These are phyloP conservation scores for Drosophila tani DNA, from an alignment of 1,140 invertebrate genomes.

Conservation along the genomic window DNA sequence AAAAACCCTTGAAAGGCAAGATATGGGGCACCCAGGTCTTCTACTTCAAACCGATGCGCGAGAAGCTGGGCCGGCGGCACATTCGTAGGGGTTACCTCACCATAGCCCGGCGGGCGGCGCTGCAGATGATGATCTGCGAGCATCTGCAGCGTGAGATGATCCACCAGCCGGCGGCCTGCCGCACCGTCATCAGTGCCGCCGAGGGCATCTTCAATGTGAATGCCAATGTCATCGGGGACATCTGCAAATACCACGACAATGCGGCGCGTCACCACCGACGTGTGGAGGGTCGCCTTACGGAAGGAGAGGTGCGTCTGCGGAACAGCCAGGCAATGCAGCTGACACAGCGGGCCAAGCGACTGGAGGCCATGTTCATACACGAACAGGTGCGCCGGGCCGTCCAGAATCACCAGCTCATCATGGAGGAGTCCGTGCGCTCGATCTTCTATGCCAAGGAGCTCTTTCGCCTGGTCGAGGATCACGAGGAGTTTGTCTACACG, in stretches of 20 bases:
- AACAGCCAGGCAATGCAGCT: conserved; percentile 54
- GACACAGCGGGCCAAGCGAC: conserved; percentile 55
- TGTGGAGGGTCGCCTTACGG: conserved; percentile 35
- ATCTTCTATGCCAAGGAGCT: conserved; percentile 72
- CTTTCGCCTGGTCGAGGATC: conserved; percentile 61
- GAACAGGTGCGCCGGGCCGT: conserved; percentile 57
- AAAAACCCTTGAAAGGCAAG: conserved; percentile 26
- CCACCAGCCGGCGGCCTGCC: conserved; percentile 27
- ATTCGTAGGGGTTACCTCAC: conserved; percentile 52
- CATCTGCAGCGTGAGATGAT: conserved; percentile 44
- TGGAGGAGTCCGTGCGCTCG: conserved; percentile 76
- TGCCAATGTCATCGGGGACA: conserved; percentile 40
- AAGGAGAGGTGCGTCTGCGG: conserved; percentile 23
- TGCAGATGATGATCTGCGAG: conserved; percentile 53
- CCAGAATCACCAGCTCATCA: conserved; percentile 58
- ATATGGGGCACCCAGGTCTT: conserved; percentile 46
- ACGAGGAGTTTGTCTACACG: conserved; percentile 60
- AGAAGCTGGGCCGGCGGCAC: conserved; percentile 36
- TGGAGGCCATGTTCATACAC: conserved; percentile 66
- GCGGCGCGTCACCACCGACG: conserved; percentile 44
- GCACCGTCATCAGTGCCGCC: conserved; percentile 48
- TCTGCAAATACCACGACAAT: conserved; percentile 60
- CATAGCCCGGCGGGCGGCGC: conserved; percentile 14
- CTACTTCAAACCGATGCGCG: conserved; percentile 49
- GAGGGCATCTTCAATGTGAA: conserved; percentile 55